Conservation (phyloP, 2,113 vertebrate species). For the Microtus ochrogaster region DNA sequence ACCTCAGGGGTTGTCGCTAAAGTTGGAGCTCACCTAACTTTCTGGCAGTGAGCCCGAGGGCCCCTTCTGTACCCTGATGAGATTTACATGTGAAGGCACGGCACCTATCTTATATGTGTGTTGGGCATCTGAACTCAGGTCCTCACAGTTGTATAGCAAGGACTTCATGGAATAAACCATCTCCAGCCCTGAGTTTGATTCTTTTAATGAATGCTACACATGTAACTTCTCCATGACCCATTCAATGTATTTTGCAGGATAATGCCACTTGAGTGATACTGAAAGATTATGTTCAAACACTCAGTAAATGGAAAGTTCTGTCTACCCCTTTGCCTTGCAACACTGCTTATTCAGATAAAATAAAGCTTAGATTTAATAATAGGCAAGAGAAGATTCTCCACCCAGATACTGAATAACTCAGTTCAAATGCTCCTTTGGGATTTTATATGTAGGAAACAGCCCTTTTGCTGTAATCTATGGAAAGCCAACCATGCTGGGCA, state of each 20-base stretch:
- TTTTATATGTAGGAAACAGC: background rate
- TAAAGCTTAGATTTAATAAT: constrained; percentile 27
- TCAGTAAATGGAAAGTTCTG: background rate
- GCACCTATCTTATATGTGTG: background rate
- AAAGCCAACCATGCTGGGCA: background rate
- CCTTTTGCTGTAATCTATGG: background rate
- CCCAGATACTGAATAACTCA: background rate
- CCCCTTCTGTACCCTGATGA: background rate
- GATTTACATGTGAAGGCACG: background rate
- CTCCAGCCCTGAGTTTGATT: background rate
- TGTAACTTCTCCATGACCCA: background rate
- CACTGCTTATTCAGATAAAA: background rate
- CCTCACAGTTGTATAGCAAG: background rate
- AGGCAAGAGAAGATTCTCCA: background rate
- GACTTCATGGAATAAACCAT: background rate
- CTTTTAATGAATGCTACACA: background rate
- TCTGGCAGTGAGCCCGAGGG: background rate
- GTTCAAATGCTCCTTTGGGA: background rate
- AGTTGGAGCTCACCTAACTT: background rate
- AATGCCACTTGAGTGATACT: background rate
- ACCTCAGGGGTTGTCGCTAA: background rate
- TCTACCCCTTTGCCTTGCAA: background rate
- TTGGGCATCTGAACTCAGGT: background rate
- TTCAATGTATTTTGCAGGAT: background rate
- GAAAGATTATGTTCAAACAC: background rate